Evolutionary conservation across 2,797 vertebrate species (phyloP).

Genomic region (Pteropus rufus): DNA sequence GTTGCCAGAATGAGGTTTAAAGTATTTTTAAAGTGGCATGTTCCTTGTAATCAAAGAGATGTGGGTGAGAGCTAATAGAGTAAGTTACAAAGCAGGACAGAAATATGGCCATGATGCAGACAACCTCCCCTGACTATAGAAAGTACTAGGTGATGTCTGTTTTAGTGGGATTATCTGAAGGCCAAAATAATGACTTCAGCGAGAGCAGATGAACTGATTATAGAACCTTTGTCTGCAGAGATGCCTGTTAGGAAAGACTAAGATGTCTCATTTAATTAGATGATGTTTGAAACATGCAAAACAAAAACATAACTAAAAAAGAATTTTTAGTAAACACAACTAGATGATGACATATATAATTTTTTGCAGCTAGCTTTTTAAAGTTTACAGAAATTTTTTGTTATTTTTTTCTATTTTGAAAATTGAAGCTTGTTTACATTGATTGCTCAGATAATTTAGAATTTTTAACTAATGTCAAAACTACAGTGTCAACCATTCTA

Average conservation of each 20-base stretch:
- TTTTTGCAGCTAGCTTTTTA: constrained; percentile 39
- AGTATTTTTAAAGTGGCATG: background rate
- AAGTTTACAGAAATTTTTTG: constrained; percentile 54
- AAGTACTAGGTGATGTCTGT: background rate
- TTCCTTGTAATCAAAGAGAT: background rate
- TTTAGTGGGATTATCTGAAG: background rate
- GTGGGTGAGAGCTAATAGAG: background rate
- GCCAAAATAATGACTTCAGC: background rate
- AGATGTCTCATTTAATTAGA: background rate
- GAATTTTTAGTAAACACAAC: background rate
- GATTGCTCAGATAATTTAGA: constrained; percentile 36
- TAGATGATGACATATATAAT: constrained; percentile 4
- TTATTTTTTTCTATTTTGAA: constrained; percentile 47
- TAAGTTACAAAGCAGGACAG: background rate
- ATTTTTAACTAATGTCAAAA: constrained; percentile 41
- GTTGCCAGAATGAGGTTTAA: background rate
- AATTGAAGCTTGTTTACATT: constrained; percentile 63
- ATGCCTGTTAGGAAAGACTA: background rate
- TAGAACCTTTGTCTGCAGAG: background rate
- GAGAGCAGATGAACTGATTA: background rate
- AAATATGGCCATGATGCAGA: background rate
- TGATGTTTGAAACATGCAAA: background rate
- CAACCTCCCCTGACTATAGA: background rate
- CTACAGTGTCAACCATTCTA: background rate
- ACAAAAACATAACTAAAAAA: background rate